Evolutionary conservation across 1,140 invertebrate genomes (phyloP).

Genomic region (Drosophila bocqueti): DNA sequence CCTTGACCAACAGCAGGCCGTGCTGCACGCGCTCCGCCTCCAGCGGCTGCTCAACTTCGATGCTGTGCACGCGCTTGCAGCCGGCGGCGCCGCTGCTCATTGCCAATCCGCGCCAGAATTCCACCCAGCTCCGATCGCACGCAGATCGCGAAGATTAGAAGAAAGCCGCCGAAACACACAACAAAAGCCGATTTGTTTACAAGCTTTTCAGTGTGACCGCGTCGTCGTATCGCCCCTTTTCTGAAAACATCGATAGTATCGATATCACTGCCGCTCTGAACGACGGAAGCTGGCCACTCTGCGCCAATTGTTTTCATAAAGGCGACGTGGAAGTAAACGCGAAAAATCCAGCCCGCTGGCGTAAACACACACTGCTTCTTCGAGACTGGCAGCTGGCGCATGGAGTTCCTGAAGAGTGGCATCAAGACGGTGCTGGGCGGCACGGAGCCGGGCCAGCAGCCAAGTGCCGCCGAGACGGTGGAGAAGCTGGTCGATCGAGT

Average conservation of each 20-base stretch:
- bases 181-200: slow-evolving; percentile 12
- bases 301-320: slow-evolving; percentile 9
- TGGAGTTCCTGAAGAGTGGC: slow-evolving; percentile 95
- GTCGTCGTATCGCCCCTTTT: neutral
- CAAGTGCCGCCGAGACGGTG: slow-evolving; percentile 94
- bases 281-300: neutral
- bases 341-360: slow-evolving; percentile 24
- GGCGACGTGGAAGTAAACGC: slow-evolving; percentile 19
- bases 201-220: neutral
- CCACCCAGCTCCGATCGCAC: slow-evolving; percentile 4
- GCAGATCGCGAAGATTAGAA: neutral
- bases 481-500: slow-evolving; percentile 96
- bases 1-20: slow-evolving; percentile 70
- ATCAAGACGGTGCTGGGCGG: slow-evolving; percentile 95
- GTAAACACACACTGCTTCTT: slow-evolving; percentile 3
- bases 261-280: no score
- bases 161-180: neutral
- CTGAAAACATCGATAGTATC: neutral
- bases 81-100: slow-evolving; percentile 66
- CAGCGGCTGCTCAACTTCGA: slow-evolving; percentile 66
- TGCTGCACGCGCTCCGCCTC: slow-evolving; percentile 66
- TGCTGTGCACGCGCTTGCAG: slow-evolving; percentile 71
- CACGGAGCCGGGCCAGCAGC: slow-evolving; percentile 90
- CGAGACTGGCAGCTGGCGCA: slow-evolving; percentile 74
- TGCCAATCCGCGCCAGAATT: slow-evolving; percentile 35